Percentiles rank a stretch among this genome's conserved stretches.
phyloP scores from a whole-genome alignment of 2,888 invertebrate genomes.

The Actias luna region DNA sequence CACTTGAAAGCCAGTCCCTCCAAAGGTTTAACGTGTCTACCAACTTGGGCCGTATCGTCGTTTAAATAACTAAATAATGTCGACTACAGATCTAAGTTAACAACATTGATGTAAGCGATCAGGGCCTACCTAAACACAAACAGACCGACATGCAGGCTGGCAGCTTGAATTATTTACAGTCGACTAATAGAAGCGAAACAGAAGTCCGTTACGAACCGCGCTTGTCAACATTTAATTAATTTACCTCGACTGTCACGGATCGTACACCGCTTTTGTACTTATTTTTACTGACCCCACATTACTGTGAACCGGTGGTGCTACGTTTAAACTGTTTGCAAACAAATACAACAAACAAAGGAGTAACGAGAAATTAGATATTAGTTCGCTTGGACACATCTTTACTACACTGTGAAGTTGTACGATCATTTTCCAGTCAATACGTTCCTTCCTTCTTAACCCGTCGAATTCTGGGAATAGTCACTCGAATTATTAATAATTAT shows the following conservation, averaged over 20 bases:
- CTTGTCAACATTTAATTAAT: conserved; percentile 7
- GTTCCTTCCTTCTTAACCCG: too few relatives aligned
- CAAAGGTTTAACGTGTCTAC: too few relatives aligned
- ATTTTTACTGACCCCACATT: neutral
- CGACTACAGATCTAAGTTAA: neutral
- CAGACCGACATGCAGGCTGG: neutral
- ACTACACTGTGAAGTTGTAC: too few relatives aligned
- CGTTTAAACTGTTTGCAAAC: neutral
- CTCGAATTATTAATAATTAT: too few relatives aligned
- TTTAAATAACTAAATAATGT: neutral
- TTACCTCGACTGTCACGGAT: neutral
- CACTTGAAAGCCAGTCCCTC: too few relatives aligned
- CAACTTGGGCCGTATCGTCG: too few relatives aligned
- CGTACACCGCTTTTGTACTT: neutral
- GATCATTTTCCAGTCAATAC: too few relatives aligned
- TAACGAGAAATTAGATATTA: too few relatives aligned
- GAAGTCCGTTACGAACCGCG: neutral
- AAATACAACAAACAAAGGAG: too few relatives aligned
- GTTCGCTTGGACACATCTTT: too few relatives aligned
- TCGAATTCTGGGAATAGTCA: too few relatives aligned
- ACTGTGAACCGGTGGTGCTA: neutral
- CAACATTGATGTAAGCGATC: neutral
- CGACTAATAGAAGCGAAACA: neutral
- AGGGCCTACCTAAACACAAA: neutral
- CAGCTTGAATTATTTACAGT: neutral